Base-by-base conservation (phyloP, 1,140 invertebrate species). In the Trachymyrmex cornetzi region DNA sequence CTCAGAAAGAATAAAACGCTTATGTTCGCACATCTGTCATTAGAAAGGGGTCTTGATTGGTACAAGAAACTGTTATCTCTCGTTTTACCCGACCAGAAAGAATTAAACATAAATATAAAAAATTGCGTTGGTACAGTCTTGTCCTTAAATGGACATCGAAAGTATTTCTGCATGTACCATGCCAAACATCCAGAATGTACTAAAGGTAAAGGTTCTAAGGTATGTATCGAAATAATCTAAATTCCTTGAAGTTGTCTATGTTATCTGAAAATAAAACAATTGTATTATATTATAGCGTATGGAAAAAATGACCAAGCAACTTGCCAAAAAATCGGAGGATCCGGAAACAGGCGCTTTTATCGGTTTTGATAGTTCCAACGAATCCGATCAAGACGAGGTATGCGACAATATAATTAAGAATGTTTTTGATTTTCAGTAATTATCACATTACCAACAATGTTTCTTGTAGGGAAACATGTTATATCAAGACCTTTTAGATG, bases 161-260 rank as follows among this genome's bases (percentile, higher is more conserved):
- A 99, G 95, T 99, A 99, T 95, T 99, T 99, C 95, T 99, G 98
- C 94, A 99, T 99, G 96, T 99, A 99, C 95, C 99, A 99, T 95
- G 98, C 99, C 53, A 99, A 99, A 94, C 98, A 99, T 95, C 97
- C 97, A 24, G 97, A 97, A 87, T 94, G 93, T 77, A 44, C 88
- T 30, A 95, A 95, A 91, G 94, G 93, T 61, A 96, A 94, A 90
- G 96, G 96, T 64, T 95, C 96, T 7, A 97, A 96, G 94, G 96
- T 97, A 92, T 81, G 72, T 80, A 67, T 38, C 30, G 2, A 22
- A 57, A 57, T 22, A 44, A 55, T 55, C 12, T 19, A 24, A 14
- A 74, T 55, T 63, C 44, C 1, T 77, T 80, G 27, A 77, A 50
- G 1, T 59, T 34, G 19, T 77, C 3, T 27, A 9, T 1, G 38